These are phyloP conservation scores for Orussus abietinus DNA, from an alignment of 1,140 invertebrate genomes.

Conservation along the genomic window DNA sequence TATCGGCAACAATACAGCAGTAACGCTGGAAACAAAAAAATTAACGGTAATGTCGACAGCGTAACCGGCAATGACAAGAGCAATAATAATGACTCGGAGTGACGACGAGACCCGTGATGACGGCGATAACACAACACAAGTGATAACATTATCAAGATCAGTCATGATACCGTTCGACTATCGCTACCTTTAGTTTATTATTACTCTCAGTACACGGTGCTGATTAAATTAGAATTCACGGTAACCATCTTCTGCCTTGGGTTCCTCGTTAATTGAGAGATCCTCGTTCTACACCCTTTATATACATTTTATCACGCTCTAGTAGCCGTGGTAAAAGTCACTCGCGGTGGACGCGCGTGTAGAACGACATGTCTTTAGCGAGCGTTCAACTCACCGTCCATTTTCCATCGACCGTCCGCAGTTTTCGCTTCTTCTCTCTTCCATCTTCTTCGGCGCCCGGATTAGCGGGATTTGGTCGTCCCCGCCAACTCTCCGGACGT, in stretches of 20 bases:
- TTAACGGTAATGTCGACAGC: conserved; percentile 22
- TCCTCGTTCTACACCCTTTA: conserved; percentile 35
- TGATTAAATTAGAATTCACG: conserved; percentile 45
- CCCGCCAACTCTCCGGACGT: no score
- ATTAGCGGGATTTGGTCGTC: no score
- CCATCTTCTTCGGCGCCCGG: conserved; percentile 6
- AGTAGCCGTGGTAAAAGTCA: conserved; percentile 40
- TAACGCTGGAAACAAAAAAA: conserved; percentile 36
- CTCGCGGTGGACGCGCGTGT: conserved; percentile 14
- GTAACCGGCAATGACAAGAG: no score
- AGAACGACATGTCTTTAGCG: no score
- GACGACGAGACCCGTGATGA: no score
- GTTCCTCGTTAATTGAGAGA: conserved; percentile 16
- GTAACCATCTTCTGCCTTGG: conserved; percentile 14
- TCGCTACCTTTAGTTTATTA: conserved; percentile 46
- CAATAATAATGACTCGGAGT: conserved; percentile 17
- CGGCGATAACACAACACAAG: no score
- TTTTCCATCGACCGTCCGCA: not conserved
- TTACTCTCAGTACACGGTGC: conserved; percentile 51
- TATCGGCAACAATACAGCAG: conserved; percentile 50
- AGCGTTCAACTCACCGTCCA: not conserved
- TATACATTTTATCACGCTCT: conserved; percentile 44
- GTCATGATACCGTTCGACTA: conserved; percentile 36
- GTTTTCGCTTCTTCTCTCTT: not conserved
- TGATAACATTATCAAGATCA: conserved; percentile 32